Evolutionary conservation across 2,797 vertebrate species (phyloP).

Genomic region (Loris lydekkerianus): DNA sequence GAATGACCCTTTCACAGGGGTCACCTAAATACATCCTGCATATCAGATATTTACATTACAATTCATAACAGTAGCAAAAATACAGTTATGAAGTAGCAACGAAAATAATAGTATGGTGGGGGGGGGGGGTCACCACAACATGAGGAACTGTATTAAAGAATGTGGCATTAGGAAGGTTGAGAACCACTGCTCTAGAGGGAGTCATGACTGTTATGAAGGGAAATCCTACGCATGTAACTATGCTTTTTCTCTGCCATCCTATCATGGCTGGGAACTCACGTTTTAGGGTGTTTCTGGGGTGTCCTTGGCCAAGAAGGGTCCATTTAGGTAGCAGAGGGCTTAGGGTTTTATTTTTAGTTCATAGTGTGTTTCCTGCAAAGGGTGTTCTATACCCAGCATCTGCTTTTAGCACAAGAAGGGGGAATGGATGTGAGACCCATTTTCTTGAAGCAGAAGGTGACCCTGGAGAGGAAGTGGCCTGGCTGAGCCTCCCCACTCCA

Average conservation of each 20-base stretch:
- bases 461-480: background rate
- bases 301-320: background rate
- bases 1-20: too few relatives aligned
- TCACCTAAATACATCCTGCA: too few relatives aligned
- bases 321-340: background rate
- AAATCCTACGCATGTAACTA: background rate
- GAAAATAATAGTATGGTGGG: too few relatives aligned
- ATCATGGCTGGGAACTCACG: background rate
- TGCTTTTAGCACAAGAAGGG: background rate
- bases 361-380: background rate
- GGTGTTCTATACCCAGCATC: background rate
- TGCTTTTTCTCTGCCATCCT: background rate
- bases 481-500: accelerated
- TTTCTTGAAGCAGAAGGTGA: background rate
- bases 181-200: background rate
- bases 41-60: too few relatives aligned
- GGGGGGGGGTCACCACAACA: too few relatives aligned
- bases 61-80: too few relatives aligned
- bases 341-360: background rate
- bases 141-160: too few relatives aligned
- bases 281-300: background rate
- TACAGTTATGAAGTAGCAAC: too few relatives aligned
- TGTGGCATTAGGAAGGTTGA: too few relatives aligned
- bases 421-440: background rate
- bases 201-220: background rate